Evolutionary conservation across 2,797 vertebrate species (phyloP).

Genomic region (Leptatherina wallacei): DNA sequence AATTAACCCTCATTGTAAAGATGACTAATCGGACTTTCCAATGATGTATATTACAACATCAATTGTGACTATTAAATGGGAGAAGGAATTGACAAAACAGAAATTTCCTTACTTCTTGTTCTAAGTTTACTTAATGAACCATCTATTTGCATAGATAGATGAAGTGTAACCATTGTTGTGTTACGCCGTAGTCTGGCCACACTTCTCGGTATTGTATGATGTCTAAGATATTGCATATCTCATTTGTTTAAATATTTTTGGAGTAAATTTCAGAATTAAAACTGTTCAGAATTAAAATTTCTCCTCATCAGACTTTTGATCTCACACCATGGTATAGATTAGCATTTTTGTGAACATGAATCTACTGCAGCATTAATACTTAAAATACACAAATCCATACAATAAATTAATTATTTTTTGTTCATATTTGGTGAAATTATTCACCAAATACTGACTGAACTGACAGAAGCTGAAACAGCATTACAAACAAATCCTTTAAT

Average conservation of each 20-base stretch:
- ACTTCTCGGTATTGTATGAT: background rate
- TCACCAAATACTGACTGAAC: slow-evolving; percentile 21
- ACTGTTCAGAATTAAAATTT: slow-evolving; percentile 1
- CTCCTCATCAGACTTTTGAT: background rate
- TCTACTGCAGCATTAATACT: background rate
- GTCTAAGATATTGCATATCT: slow-evolving; percentile 12
- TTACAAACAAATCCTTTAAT: slow-evolving; percentile 67
- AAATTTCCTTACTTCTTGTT: no score
- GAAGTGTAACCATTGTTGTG: background rate
- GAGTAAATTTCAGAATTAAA: slow-evolving; percentile 23
- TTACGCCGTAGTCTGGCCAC: background rate
- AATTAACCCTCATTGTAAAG: no score
- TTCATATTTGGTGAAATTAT: slow-evolving; percentile 3
- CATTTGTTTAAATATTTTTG: slow-evolving; percentile 26
- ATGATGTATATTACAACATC: background rate
- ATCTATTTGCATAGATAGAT: background rate
- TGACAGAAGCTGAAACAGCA: slow-evolving; percentile 51
- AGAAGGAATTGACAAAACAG: background rate
- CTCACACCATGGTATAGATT: background rate
- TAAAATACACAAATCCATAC: slow-evolving; percentile 11
- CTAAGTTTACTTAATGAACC: background rate
- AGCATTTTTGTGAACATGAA: background rate
- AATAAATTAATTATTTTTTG: background rate
- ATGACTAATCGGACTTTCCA: no score
- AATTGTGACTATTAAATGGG: background rate